Conservation (phyloP, 2,797 vertebrate species). For the Garrulus glandarius region DNA sequence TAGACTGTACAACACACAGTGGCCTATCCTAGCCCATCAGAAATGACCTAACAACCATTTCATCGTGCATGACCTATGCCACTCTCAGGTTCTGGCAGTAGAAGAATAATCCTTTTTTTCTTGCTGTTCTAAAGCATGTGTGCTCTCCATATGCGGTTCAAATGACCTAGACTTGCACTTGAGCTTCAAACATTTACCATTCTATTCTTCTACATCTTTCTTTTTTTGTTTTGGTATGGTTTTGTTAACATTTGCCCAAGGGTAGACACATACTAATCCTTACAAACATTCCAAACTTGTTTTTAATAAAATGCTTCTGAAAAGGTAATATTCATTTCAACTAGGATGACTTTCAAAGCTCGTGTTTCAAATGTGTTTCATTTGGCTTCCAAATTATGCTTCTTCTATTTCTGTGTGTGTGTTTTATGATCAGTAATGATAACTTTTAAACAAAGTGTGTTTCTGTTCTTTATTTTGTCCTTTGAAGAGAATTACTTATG, state of each 20-base stretch:
- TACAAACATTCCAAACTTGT: background rate
- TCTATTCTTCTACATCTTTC: background rate
- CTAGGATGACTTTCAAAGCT: background rate
- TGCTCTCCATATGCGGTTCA: background rate
- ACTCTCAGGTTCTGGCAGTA: background rate
- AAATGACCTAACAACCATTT: background rate
- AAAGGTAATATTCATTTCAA: background rate
- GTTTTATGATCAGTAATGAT: background rate
- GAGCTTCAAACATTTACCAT: background rate
- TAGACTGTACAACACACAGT: background rate
- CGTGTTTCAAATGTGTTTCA: background rate
- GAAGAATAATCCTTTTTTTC: background rate
- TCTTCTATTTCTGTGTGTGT: background rate
- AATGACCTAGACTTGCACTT: background rate
- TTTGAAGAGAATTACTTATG: conserved; percentile 38
- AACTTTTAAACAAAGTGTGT: conserved; percentile 16
- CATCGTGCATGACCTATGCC: background rate
- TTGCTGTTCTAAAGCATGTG: background rate
- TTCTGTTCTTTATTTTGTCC: conserved; percentile 26
- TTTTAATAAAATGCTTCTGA: background rate
- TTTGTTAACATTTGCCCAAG: background rate
- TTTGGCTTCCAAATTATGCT: background rate
- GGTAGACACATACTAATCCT: background rate
- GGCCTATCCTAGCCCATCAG: background rate
- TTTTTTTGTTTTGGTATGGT: background rate